Evolutionary conservation across 2,797 vertebrate species (phyloP), one percentile per base, ranked within the genome.

Genomic region (Ctenochaetus hawaiiensis): DNA sequence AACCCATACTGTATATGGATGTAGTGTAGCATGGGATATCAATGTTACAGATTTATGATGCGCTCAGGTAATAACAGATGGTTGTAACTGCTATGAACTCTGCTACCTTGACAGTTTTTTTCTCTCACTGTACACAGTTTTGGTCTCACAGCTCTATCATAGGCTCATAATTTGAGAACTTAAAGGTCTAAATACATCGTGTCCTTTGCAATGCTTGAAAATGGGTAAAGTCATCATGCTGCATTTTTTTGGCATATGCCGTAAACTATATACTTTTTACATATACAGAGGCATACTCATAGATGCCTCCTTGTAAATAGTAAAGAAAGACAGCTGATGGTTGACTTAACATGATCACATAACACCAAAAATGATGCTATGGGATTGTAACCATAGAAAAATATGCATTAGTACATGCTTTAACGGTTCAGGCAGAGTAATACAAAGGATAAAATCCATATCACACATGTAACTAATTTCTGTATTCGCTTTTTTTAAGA

Each of bases 1-100:
- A 52, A 78, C 10, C 17, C 71, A 78, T 68, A 59, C 64, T 69
- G 67, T 53, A 72, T 56, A 72, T 60, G 67, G 65, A 51, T 48
- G 72, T 59, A 23, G 41, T 13, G 44, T 53, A 34, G 61, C 1
- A 14, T 37, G 26, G 54, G 23, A 23, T 34, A 78, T 66, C 43
- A 60, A 16, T 16, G 77, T 39, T 51, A 23, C 1, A 43, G 37
- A 73, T 82, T 69, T 67, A 68, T 68, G 39, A 51, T 30, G 44
- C 12, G 6, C 66, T 64, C 57, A 63, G 63, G 41, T 68, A 72
- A 68, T 75, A 75, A 22, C 39, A 63, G 39, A 60, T 67, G 66
- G 30, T 10, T 26, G 37, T 22, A 41, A 75, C 37, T 78, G 41
- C 51, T 20, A 54, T 64, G 12, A 65, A 6, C 26, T 58, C 14